Conservation (phyloP, 53 echinoderm and acorn worm genomes). For the Patiria pectinifera region DNA sequence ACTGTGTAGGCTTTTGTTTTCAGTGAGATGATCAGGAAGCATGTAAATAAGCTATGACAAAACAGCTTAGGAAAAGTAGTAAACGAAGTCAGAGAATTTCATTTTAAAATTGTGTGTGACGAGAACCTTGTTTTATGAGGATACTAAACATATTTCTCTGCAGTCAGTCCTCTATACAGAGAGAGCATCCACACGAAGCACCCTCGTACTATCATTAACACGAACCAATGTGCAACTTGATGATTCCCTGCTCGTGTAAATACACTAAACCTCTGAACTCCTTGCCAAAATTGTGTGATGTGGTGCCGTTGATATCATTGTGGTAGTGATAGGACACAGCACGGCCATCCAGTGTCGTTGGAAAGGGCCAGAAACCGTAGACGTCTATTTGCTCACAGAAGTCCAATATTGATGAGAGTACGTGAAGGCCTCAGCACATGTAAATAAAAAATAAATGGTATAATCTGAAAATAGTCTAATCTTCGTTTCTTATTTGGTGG, state of each 20-base stretch:
- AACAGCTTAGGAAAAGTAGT: too few relatives aligned
- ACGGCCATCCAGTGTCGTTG: background rate
- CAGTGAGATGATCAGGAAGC: too few relatives aligned
- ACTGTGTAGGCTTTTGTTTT: too few relatives aligned
- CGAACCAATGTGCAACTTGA: background rate
- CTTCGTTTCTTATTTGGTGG: too few relatives aligned
- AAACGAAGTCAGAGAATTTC: too few relatives aligned
- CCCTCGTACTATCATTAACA: background rate
- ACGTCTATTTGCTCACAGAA: background rate
- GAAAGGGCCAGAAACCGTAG: constrained; percentile 17
- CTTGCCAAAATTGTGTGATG: background rate
- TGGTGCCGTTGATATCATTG: background rate
- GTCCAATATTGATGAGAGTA: background rate
- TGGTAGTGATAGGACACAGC: background rate
- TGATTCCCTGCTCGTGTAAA: background rate
- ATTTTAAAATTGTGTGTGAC: too few relatives aligned
- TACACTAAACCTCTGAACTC: background rate
- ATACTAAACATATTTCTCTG: too few relatives aligned
- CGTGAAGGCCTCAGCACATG: background rate
- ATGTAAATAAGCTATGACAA: too few relatives aligned
- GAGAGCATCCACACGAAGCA: too few relatives aligned
- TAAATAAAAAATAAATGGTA: background rate
- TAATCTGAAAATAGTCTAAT: background rate
- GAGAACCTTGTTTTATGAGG: too few relatives aligned
- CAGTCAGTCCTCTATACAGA: too few relatives aligned